A percentile compares a stretch with the other conserved stretches of the same genome.
Conservation (phyloP, 1,140 invertebrate genomes). For the Hycleus phaleratus region DNA sequence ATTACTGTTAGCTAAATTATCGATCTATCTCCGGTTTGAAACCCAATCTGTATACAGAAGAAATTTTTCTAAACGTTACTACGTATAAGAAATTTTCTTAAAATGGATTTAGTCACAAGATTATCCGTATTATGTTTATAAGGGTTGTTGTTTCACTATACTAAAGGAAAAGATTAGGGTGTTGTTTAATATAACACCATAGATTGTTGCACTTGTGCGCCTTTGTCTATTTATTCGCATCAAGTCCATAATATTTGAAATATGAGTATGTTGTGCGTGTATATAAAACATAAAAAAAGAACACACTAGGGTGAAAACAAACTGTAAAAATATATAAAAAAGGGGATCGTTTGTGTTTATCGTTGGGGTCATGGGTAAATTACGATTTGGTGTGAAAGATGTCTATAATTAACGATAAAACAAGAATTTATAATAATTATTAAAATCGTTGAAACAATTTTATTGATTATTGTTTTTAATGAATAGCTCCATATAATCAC, state of each 20-base stretch:
- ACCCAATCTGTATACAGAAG: too few species aligned
- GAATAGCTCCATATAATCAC: too few species aligned
- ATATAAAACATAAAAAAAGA: constrained; percentile 19
- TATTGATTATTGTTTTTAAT: background rate
- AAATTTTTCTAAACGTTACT: too few species aligned
- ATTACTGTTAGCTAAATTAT: too few species aligned
- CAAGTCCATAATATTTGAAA: constrained; percentile 10
- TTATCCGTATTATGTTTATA: constrained; percentile 2
- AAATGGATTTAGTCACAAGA: too few species aligned
- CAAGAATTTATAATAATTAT: background rate
- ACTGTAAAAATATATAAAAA: constrained; percentile 21
- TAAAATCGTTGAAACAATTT: background rate
- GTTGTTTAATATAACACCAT: background rate
- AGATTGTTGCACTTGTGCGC: constrained; percentile 8
- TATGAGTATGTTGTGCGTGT: constrained; percentile 18
- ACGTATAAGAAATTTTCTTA: too few species aligned
- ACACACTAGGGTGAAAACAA: constrained; percentile 18
- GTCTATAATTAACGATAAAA: constrained; percentile 9
- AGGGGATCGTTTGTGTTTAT: constrained; percentile 12
- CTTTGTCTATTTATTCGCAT: constrained; percentile 9
- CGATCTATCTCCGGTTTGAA: too few species aligned
- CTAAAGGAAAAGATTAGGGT: background rate
- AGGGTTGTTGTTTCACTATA: background rate
- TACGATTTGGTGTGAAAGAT: constrained; percentile 14
- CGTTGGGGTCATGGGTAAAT: constrained; percentile 12